Base-by-base conservation (phyloP, 2,113 vertebrate genomes). In the Catharus minimus region DNA sequence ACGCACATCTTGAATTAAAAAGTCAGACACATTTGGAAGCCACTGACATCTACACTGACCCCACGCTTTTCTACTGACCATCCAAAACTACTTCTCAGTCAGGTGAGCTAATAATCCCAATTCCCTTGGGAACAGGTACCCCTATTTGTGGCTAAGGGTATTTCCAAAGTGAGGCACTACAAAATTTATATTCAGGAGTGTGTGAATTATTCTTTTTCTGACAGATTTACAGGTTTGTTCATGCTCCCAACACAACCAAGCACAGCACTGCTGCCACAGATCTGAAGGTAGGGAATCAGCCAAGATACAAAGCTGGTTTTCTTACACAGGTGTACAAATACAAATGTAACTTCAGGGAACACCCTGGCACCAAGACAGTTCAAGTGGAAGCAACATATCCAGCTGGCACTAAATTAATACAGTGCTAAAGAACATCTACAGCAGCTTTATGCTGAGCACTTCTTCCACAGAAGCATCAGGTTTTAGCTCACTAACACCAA, bases 71-170 rank as follows among this genome's bases (percentile, higher is more conserved):
- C 57, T 50, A 23, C 1, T 13, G 21, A 90, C 79, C 3, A 4
- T 8, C 43, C 27, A 53, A 61, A 88, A 24, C 24, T 3, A 3
- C 10, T 18, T 32, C 53, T 52, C 39, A 47, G 9, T 16, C 71
- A 64, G 11, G 27, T 7, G 44, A 75, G 72, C 9, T 6, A 33
- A 46, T 32, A 62, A 86, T 36, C 30, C 52, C 15, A 61, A 21
- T 15, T 44, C 10, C 44, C 36, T 38, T 24, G 10, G 19, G 53
- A 87, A 82, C 33, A 60, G 6, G 24, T 22, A 78, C 5, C 30
- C 53, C 52, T n/a, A 10, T 15, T 6, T 47, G 27, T 0, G 0
- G 32, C 77, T 46, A 82, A 46, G 11, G 30, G 9, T 23, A 57
- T 28, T 82, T 65, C 28, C 36, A 15, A 68, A 82, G 50, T 30